Percentiles rank a stretch among this genome's conserved stretches.
Conservation (phyloP, 2,113 vertebrate genomes). For the Callaeas wilsoni region DNA sequence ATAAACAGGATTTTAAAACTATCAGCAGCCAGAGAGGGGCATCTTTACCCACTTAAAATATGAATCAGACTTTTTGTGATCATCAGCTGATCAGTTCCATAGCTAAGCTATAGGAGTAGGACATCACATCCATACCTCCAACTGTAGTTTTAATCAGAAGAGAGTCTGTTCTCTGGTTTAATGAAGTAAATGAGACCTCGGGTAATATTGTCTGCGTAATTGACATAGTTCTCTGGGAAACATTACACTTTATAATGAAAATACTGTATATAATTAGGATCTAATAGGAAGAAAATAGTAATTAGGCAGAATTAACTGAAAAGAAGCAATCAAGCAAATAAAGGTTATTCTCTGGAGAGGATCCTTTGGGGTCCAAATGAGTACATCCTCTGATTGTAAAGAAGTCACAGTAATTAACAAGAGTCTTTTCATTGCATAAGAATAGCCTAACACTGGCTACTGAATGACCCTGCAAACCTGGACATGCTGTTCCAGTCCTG, state of each 20-base stretch:
- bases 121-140: constrained; percentile 19
- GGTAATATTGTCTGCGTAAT: constrained; percentile 74
- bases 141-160: constrained; percentile 61
- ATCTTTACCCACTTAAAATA: neutral
- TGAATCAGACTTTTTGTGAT: neutral
- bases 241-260: constrained; percentile 82
- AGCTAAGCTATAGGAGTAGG: neutral
- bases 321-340: constrained; percentile 81
- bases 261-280: constrained; percentile 83
- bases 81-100: neutral
- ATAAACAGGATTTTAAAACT: neutral
- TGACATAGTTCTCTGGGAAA: constrained; percentile 79
- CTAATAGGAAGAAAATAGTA: constrained; percentile 83
- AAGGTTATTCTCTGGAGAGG: constrained; percentile 79
- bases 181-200: constrained; percentile 76
- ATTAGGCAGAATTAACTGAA: constrained; percentile 81
- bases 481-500: neutral
- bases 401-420: constrained; percentile 73
- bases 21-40: neutral
- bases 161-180: constrained; percentile 56
- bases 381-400: constrained; percentile 68
- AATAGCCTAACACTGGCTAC: constrained; percentile 3
- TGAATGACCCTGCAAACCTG: constrained; percentile 17
- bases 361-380: constrained; percentile 72
- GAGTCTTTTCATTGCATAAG: constrained; percentile 55